Evolutionary conservation across 2,113 vertebrate genomes (phyloP), one percentile per base, ranked within the genome.

Genomic region (Heterotis niloticus): DNA sequence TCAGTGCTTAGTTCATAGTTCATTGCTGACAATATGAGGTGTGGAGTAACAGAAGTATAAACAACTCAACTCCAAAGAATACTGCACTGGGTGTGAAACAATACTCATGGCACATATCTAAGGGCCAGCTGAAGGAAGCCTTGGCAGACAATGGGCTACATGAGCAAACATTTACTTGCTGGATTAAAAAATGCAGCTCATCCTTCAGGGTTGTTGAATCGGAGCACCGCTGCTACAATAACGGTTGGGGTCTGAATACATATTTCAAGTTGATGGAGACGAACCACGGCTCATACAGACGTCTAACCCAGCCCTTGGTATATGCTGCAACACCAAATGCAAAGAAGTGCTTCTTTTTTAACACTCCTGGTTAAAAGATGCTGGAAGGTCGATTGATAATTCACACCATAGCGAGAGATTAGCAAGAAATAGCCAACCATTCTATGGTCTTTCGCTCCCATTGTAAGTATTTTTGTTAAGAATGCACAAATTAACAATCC

Each of bases 311-410:
- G 29, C 12, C 1, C 24, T 59, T 75, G 24, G 17, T 26, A 24
- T 0, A 57, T 76, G 78, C 85, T 83, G 4, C n/a, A 0, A 89
- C 84, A 87, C 88, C 87, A 89, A 82, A 86, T 86, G 80, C 0
- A 10, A 83, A 77, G 78, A 80, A 81, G 72, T 0, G 0, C 26
- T 64, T 84, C 84, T 77, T 83, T 82, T 85, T 85, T 86, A 83
- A 86, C 86, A 84, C 81, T 85, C 68, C 75, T 78, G 84, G 81
- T 86, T 0, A 51, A 11, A 0, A 80, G 88, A 81, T 80, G 82
- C 85, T 83, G 85, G 81, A 76, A 83, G 85, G 86, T 81, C 85
- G 84, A 84, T 87, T 84, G 87, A 87, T 89, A 85, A 88, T 88
- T 90, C 86, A 85, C 81, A 70, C 74, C 12, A 16, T 26, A 76